Evolutionary conservation across 1,140 invertebrate genomes (phyloP), one percentile per base, ranked within the genome.

Genomic region (Drosophila micromelanica): DNA sequence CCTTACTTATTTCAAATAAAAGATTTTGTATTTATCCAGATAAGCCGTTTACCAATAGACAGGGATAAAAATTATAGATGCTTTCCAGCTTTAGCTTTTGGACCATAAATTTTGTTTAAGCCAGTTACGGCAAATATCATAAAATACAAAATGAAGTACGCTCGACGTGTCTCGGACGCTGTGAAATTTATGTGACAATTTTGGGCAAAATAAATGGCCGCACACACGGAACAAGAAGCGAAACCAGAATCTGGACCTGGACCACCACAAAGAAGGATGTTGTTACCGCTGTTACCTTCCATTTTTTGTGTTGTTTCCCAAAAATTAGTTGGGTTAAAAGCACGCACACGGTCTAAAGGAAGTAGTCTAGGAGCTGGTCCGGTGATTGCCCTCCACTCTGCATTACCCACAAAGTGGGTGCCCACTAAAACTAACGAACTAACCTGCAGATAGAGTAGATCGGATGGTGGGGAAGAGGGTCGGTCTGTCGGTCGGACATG

Each of bases 71-170:
- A 62, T 15, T 35, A 43, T 12, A 42, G 38, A 12, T 42, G 32
- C 23, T 37, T 40, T 20, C 42, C 37, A 30, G 48, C 17, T 37
- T 64, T 56, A 38, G 23, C 27, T 38, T 52, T 40, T 61, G 46
- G 30, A 27, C 60, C 75, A 86, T 86, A 86, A 85, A 85, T 86
- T 82, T 78, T 42, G 45, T 54, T 80, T 70, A 82, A 86, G 81
- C 70, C 82, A 86, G 78, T 87, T 81, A 56, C 42, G 54, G 74
- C 73, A 80, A 87, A 87, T 85, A 86, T 86, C 81, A 86, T 86
- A 86, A 86, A 86, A 87, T 86, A 87, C 82, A 61, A 86, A 87
- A 86, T 86, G 81, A 87, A 87, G 81, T 81, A 86, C 81, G 81
- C 82, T 76, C 78, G 82, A 86, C 82, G 76, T 87, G 82, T 61